A percentile compares a stretch with the other conserved stretches of the same genome.
Evolutionary conservation across 2,797 vertebrate genomes (phyloP).

Genomic region (Phaenicophaeus curvirostris): DNA sequence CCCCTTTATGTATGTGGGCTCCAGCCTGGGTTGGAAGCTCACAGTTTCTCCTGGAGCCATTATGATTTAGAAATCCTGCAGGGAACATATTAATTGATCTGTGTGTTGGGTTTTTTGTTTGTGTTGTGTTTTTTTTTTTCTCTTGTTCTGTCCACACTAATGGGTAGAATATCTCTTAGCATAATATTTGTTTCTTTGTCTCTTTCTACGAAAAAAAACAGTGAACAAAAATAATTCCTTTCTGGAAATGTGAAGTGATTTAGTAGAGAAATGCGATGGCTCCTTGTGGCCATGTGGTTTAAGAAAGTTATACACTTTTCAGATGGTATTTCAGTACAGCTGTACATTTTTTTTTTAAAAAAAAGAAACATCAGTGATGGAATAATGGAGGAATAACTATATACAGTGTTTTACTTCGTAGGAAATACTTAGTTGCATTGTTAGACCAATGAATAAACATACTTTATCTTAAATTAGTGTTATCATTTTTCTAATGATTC

Average conservation of each 20-base stretch:
- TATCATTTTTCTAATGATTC: not conserved
- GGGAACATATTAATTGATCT: not conserved
- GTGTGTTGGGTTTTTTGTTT: too few relatives aligned
- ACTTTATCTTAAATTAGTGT: not conserved
- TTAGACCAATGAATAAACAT: not conserved
- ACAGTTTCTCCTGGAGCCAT: not conserved
- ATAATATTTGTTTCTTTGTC: not conserved
- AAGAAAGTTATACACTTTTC: not conserved
- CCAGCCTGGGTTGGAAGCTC: not conserved
- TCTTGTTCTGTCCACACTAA: not conserved
- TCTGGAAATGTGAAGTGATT: not conserved
- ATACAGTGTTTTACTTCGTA: not conserved
- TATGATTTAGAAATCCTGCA: not conserved
- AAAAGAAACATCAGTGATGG: too few relatives aligned
- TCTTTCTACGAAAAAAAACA: not conserved
- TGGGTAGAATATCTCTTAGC: not conserved
- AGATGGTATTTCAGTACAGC: not conserved
- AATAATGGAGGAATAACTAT: not conserved
- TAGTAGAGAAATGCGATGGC: not conserved
- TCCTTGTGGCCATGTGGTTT: not conserved
- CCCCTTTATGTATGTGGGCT: fast-evolving
- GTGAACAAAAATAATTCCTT: not conserved
- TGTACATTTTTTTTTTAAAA: not conserved
- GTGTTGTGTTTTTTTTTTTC: not conserved
- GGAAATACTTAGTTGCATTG: not conserved